A percentile compares a stretch with the other conserved stretches of the same genome.
Evolutionary conservation across 2,888 invertebrate species (phyloP).

Genomic region (Litoditis marina): DNA sequence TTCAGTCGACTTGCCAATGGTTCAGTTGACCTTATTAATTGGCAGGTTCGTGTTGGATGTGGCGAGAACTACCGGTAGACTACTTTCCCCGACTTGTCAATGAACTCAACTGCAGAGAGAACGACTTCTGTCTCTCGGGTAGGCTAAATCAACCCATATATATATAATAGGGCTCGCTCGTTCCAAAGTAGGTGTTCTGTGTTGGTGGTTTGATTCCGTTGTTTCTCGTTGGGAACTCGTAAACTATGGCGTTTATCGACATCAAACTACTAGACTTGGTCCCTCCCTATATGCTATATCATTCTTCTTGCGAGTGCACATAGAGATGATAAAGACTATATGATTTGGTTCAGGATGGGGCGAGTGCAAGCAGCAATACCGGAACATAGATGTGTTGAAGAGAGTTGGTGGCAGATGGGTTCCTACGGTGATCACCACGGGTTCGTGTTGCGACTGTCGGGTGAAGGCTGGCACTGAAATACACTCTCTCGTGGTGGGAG

Average conservation of each 20-base stretch:
- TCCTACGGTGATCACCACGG: slow-evolving; percentile 55
- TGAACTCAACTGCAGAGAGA: slow-evolving; percentile 51
- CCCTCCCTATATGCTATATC: too few relatives aligned
- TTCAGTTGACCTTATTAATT: too few relatives aligned
- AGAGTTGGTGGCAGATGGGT: slow-evolving; percentile 49
- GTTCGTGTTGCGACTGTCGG: slow-evolving; percentile 56
- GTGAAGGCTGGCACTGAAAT: slow-evolving; percentile 53
- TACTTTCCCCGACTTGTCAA: slow-evolving; percentile 57
- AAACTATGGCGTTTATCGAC: background rate
- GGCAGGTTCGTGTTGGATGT: slow-evolving; percentile 56
- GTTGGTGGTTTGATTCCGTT: too few relatives aligned
- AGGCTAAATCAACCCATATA: too few relatives aligned
- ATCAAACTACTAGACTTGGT: too few relatives aligned
- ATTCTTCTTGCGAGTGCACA: background rate
- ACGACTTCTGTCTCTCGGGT: slow-evolving; percentile 57
- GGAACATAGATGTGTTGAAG: slow-evolving; percentile 55
- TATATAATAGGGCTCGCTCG: too few relatives aligned
- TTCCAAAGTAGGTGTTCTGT: too few relatives aligned
- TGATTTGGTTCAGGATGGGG: slow-evolving; percentile 60
- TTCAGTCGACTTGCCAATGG: too few relatives aligned
- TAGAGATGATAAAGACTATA: background rate
- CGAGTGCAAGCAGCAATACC: slow-evolving; percentile 54
- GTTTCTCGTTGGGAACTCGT: too few relatives aligned
- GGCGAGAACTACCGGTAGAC: slow-evolving; percentile 54
- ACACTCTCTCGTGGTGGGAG: too few relatives aligned